Evolutionary conservation across 2,888 invertebrate genomes (phyloP).

Genomic region (Hyppa rectilinea): DNA sequence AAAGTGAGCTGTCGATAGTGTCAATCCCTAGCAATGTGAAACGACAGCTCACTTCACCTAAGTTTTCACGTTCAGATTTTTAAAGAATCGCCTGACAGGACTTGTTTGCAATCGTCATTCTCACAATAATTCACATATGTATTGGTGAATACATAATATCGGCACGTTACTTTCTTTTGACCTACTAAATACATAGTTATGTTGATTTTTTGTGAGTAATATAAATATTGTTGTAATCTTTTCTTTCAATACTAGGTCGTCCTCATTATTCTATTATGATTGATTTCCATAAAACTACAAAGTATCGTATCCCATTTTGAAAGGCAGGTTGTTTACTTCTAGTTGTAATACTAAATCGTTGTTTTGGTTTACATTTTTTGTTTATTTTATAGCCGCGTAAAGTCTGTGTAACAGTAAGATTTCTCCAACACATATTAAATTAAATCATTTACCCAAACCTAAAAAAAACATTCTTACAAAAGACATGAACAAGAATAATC

Average conservation of each 20-base stretch:
- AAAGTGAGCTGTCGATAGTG: too few species aligned
- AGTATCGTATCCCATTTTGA: constrained; percentile 28
- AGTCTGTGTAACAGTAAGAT: neutral
- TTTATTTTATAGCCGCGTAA: constrained; percentile 1
- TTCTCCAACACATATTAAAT: constrained; percentile 27
- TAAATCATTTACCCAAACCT: constrained; percentile 23
- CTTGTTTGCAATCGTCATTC: constrained; percentile 64
- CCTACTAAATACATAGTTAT: constrained; percentile 62
- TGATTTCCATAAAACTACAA: constrained; percentile 27
- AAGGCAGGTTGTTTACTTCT: constrained; percentile 10
- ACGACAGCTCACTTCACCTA: too few species aligned
- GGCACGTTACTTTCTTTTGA: constrained; percentile 70
- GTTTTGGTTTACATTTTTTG: constrained; percentile 11
- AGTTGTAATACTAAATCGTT: constrained; percentile 23
- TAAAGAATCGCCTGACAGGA: too few species aligned
- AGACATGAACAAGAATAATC: constrained; percentile 38
- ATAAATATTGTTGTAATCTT: constrained; percentile 47
- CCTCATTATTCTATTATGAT: constrained; percentile 37
- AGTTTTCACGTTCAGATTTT: too few species aligned
- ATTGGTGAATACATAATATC: constrained; percentile 58
- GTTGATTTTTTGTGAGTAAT: constrained; percentile 30
- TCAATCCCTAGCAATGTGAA: too few species aligned
- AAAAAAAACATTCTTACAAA: constrained; percentile 41
- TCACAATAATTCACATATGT: constrained; percentile 56
- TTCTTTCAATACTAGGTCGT: constrained; percentile 39